These are phyloP conservation scores for Actinernus sp. DNA, from an alignment of 92 coral and sea anemone species.

Conservation along the genomic window DNA sequence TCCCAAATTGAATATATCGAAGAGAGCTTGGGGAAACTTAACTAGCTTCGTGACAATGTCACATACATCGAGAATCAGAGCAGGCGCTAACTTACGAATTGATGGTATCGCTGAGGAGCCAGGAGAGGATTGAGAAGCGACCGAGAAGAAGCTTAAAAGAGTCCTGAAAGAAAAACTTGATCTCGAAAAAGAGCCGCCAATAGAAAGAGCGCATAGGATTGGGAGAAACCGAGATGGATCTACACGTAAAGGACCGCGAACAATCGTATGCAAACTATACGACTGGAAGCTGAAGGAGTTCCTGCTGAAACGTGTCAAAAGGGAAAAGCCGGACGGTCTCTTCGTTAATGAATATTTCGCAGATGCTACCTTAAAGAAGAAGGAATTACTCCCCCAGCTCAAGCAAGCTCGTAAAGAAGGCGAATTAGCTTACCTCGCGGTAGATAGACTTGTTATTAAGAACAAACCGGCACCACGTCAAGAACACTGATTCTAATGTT, in stretches of 20 bases:
- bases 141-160: conserved; percentile 2
- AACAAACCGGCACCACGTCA: too few relatives aligned
- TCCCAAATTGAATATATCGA: too few relatives aligned
- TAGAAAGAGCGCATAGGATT: conserved; percentile 11
- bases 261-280: conserved; percentile 46
- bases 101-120: too few relatives aligned
- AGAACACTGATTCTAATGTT: too few relatives aligned
- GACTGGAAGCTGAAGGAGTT: conserved; percentile 37
- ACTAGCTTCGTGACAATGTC: conserved; percentile 8
- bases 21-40: conserved; percentile 7
- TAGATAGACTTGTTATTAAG: not conserved
- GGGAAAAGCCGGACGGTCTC: not conserved
- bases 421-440: not conserved
- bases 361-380: not conserved
- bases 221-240: conserved; percentile 15
- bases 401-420: conserved; percentile 1
- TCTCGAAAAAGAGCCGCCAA: not conserved
- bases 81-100: conserved; percentile 7
- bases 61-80: conserved; percentile 23
- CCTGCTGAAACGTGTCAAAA: conserved; percentile 19
- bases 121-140: not conserved
- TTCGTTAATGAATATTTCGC: conserved; percentile 2
- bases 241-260: conserved; percentile 9
- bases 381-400: not conserved
- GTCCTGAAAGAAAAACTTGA: conserved; percentile 2